Conservation (phyloP, 92 coral and sea anemone species). For the Phenganax stokvisi region DNA sequence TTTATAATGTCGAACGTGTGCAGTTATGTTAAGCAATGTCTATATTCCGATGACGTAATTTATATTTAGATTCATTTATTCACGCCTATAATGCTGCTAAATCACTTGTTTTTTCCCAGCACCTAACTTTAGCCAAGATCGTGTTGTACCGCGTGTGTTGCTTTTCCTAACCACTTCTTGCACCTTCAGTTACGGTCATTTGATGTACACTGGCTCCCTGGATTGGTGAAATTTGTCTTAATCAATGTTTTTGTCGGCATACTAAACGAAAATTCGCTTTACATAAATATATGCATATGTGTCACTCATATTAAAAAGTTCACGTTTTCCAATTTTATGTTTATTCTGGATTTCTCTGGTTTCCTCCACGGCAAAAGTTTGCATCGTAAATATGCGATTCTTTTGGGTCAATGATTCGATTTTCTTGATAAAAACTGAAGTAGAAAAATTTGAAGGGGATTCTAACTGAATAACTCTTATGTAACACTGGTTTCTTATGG, state of each 20-base stretch:
- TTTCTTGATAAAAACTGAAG: not conserved
- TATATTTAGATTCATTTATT: not conserved
- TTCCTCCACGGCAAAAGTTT: not conserved
- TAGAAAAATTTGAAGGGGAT: too few species aligned
- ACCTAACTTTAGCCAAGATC: not conserved
- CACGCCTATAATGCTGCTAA: not conserved
- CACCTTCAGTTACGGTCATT: conserved; percentile 12
- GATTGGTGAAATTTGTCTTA: conserved; percentile 13
- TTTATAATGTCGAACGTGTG: conserved; percentile 10
- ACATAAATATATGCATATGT: not conserved
- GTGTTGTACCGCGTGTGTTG: not conserved
- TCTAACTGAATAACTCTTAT: too few species aligned
- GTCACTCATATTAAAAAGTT: conserved; percentile 18
- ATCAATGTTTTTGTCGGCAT: conserved; percentile 23
- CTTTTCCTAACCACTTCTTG: conserved; percentile 20
- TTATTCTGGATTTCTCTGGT: not conserved
- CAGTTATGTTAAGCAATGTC: conserved; percentile 29
- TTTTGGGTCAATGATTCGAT: not conserved
- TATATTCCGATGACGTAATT: not conserved
- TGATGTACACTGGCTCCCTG: conserved; percentile 26
- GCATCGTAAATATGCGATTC: not conserved
- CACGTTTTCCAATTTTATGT: not conserved
- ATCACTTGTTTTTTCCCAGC: not conserved
- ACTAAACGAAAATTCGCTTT: conserved; percentile 18
- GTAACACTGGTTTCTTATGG: not conserved